A percentile compares a stretch with the other conserved stretches of the same genome.
These are phyloP conservation scores for Euproctis similis DNA, from an alignment of 2,888 invertebrate species.

Conservation along the genomic window DNA sequence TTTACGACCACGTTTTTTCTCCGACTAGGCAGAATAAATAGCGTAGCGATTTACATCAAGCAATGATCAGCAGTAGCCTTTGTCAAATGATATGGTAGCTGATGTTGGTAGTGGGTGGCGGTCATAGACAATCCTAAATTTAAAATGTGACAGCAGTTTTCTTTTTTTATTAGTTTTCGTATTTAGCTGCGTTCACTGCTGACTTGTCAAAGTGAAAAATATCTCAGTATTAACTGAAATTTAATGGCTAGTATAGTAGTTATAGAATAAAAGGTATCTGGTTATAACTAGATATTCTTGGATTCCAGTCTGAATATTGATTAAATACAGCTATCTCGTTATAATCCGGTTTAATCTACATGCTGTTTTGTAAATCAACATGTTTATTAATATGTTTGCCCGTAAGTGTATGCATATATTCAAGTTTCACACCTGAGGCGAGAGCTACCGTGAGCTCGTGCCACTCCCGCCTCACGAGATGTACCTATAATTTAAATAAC, in stretches of 20 bases:
- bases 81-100: conserved; percentile 20
- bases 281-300: too few species aligned
- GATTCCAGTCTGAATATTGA: too few species aligned
- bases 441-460: conserved; percentile 4
- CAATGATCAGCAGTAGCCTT: conserved; percentile 18
- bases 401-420: conserved; percentile 3
- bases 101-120: conserved; percentile 21
- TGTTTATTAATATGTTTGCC: conserved; percentile 2
- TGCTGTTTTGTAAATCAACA: conserved; percentile 4
- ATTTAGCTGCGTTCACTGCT: conserved; percentile 2
- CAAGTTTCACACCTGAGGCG: conserved; percentile 5
- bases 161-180: conserved; percentile 1
- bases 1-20: conserved; percentile 34
- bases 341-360: background rate
- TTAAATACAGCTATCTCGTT: background rate
- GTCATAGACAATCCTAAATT: conserved; percentile 16
- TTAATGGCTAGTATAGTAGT: too few species aligned
- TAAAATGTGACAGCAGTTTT: conserved; percentile 7
- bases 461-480: background rate
- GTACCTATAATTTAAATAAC: conserved; percentile 4
- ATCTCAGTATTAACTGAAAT: too few species aligned
- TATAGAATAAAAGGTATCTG: too few species aligned
- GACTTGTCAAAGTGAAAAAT: too few species aligned
- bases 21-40: conserved; percentile 27
- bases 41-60: conserved; percentile 30